phyloP scores from a whole-genome alignment of 2,888 invertebrate genomes.

The Melangyna quadrimaculata region DNA sequence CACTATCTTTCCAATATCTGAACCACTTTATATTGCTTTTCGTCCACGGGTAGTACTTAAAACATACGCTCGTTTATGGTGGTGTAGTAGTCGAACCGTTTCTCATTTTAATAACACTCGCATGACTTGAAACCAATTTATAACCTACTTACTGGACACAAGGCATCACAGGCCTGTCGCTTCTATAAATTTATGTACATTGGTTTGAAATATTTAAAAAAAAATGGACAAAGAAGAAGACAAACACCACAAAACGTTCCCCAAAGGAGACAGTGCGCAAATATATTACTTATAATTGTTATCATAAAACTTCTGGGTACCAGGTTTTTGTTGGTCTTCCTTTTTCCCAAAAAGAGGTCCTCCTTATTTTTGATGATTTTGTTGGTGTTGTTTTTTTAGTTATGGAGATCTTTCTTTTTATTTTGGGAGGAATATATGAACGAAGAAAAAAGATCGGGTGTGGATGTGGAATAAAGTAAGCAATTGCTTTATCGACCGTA shows the following conservation, averaged over 20 bases:
- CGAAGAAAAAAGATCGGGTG: background rate
- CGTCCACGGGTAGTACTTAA: constrained; percentile 31
- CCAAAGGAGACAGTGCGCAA: constrained; percentile 64
- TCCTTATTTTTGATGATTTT: background rate
- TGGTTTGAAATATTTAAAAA: background rate
- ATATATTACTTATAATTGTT: constrained; percentile 72
- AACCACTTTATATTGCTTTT: constrained; percentile 63
- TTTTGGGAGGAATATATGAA: background rate
- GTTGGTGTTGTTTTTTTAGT: background rate
- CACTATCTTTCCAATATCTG: constrained; percentile 58
- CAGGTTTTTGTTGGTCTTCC: constrained; percentile 2
- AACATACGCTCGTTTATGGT: constrained; percentile 36
- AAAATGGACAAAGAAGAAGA: background rate
- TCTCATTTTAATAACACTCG: constrained; percentile 69
- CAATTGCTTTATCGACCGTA: constrained; percentile 64
- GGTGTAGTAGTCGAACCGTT: constrained; percentile 43
- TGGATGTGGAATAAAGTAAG: constrained; percentile 51
- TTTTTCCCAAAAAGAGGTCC: background rate
- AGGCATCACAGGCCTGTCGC: constrained; percentile 45
- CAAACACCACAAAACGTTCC: constrained; percentile 42
- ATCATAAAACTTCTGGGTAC: constrained; percentile 68
- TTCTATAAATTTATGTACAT: constrained; percentile 56
- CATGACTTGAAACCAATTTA: constrained; percentile 68
- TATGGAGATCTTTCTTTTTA: background rate
- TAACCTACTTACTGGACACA: constrained; percentile 66